Percentiles rank a stretch among this genome's conserved stretches.
These are phyloP conservation scores for Charanyca ferruginea DNA, from an alignment of 2,888 invertebrate genomes.

Conservation along the genomic window DNA sequence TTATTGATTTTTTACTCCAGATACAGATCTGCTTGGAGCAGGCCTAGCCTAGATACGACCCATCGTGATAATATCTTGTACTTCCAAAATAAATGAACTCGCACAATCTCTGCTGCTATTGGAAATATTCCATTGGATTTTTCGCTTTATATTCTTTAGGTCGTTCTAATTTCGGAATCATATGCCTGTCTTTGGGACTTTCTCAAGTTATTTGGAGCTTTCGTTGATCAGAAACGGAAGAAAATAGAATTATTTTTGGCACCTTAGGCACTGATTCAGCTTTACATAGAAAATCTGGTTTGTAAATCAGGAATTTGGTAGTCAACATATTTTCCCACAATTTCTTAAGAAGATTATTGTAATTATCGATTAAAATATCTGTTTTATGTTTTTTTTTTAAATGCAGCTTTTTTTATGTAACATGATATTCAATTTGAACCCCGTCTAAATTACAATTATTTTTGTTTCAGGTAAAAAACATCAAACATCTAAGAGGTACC, in stretches of 20 bases:
- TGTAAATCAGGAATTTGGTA: not conserved
- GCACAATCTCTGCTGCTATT: constrained; percentile 34
- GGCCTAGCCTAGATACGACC: constrained; percentile 47
- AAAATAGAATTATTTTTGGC: not conserved
- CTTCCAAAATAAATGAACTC: constrained; percentile 56
- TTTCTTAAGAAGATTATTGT: not conserved
- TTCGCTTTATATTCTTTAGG: constrained; percentile 28
- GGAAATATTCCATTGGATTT: constrained; percentile 37
- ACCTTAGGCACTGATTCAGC: not conserved
- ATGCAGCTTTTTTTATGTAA: not conserved
- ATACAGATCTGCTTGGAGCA: constrained; percentile 46
- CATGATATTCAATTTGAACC: not conserved
- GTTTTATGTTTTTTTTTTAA: not conserved
- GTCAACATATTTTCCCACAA: not conserved
- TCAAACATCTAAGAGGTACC: not conserved
- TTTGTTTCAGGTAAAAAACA: constrained; percentile 60
- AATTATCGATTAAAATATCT: not conserved
- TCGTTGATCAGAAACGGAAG: constrained; percentile 1
- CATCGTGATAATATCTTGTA: constrained; percentile 45
- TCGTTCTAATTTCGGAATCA: constrained; percentile 25
- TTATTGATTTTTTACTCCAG: constrained; percentile 50
- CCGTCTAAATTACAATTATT: constrained; percentile 21
- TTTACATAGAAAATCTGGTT: not conserved
- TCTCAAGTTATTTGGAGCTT: constrained; percentile 2
- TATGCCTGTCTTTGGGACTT: constrained; percentile 8